Base-by-base conservation (phyloP, 2,888 invertebrate genomes). In the Drosophila lutescens region DNA sequence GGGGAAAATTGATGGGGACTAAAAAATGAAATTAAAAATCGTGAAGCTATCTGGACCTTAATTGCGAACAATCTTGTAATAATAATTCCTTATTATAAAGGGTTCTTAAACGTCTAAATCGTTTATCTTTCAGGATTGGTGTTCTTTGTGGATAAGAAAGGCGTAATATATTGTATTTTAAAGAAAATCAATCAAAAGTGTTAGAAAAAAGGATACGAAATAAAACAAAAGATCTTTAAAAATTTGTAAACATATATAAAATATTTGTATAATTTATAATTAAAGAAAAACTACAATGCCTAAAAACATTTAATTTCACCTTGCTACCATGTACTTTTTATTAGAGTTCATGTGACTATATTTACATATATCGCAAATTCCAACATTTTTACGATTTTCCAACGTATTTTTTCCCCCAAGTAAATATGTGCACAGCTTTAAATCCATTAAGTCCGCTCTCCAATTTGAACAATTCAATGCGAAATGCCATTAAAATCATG, bases 401-500 rank as follows among this genome's bases (percentile, higher is more conserved):
- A 1, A 17, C 12, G 26, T n/a, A 26, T 57, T 38, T 53, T 54
- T 54, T 32, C 10, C 32, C 2, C 30, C 30, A 54, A 59, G 41
- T 41, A 59, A 54, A 54, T 54, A 40, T 43, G 43, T 55, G 59
- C 30, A 34, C 32, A 23, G 40, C 32, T 41, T 49, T 34, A 62
- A 62, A 49, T 49, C 59, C 59, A 59, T 62, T 49, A 40, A 62
- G 30, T 34, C 47, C 17, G 32, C 20, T 17, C 59, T 23, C 23
- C 34, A 66, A 38, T 47, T 59, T 63, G 65, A 68, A 41, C 59
- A 53, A 49, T 49, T 60, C 59, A 40, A 20, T 58, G 51, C 50
- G 46, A 71, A 81, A 76, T 57, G 32, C 59, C 61, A 76, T 82
- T 79, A 76, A 79, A 82, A 79, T 76, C 70, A 63, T 75, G 77